These are phyloP conservation scores for Conopomorpha cramerella DNA, from an alignment of 1,140 invertebrate species.

Conservation along the genomic window DNA sequence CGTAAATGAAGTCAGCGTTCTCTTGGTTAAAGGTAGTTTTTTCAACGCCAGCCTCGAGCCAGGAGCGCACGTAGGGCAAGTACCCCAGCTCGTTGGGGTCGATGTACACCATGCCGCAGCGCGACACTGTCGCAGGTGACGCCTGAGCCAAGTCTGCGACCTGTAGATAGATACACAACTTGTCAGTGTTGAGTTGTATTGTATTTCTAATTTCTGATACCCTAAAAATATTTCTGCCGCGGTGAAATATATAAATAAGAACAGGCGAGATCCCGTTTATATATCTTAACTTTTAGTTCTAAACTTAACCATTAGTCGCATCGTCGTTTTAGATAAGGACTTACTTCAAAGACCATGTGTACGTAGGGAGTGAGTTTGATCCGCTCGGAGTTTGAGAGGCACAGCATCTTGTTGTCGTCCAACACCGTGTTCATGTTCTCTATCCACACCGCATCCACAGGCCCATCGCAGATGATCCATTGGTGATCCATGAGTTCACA, in stretches of 20 bases:
- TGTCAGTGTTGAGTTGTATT: too few species aligned
- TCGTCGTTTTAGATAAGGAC: too few species aligned
- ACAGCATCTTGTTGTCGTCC: conserved; percentile 94
- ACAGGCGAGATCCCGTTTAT: too few species aligned
- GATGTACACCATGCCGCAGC: conserved; percentile 89
- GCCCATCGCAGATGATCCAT: conserved; percentile 87
- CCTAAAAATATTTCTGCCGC: too few species aligned
- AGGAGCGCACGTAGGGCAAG: conserved; percentile 36
- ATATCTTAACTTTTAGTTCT: too few species aligned
- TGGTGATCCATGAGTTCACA: conserved; percentile 68
- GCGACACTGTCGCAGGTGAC: conserved; percentile 87
- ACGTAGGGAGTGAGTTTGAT: conserved; percentile 85
- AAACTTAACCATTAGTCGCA: too few species aligned
- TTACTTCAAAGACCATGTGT: conserved; percentile 86
- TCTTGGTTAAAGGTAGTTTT: conserved; percentile 47
- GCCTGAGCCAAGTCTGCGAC: conserved; percentile 84
- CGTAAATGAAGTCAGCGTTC: conserved; percentile 60
- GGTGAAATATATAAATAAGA: too few species aligned
- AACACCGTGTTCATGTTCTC: conserved; percentile 94
- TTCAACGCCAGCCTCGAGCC: conserved; percentile 26
- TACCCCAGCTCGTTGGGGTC: conserved; percentile 77
- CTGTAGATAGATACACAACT: too few species aligned
- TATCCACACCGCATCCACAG: conserved; percentile 94
- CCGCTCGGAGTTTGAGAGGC: conserved; percentile 84
- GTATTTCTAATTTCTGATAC: too few species aligned